These are phyloP conservation scores for Oreortyx pictus DNA, from an alignment of 2,797 vertebrate species.

Conservation along the genomic window DNA sequence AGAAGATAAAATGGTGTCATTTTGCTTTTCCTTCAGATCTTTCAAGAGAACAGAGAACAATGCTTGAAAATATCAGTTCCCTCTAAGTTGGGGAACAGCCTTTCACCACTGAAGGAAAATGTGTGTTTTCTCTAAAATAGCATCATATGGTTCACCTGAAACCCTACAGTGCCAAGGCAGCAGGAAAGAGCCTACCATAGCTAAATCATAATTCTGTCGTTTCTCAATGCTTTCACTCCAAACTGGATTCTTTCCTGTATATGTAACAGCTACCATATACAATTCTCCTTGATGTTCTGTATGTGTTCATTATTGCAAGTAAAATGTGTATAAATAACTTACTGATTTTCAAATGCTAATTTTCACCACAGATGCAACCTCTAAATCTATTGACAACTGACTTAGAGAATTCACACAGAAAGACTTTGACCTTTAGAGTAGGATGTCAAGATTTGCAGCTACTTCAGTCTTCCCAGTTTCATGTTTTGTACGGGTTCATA, in stretches of 20 bases:
- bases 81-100: neutral
- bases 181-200: neutral
- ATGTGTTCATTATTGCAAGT: neutral
- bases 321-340: neutral
- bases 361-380: neutral
- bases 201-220: neutral
- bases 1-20: neutral
- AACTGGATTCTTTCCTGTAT: neutral
- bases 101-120: neutral
- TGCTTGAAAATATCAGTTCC: neutral
- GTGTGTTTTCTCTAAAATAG: neutral
- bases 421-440: neutral
- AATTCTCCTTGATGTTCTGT: neutral
- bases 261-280: neutral
- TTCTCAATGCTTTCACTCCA: neutral
- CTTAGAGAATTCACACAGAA: neutral
- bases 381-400: neutral
- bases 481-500: neutral
- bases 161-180: neutral
- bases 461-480: neutral
- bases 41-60: neutral
- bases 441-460: neutral
- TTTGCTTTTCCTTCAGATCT: neutral
- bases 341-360: neutral
- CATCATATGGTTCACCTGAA: neutral